These are phyloP conservation scores for Pluvialis apricaria DNA, from an alignment of 2,113 vertebrate species.

Conservation along the genomic window DNA sequence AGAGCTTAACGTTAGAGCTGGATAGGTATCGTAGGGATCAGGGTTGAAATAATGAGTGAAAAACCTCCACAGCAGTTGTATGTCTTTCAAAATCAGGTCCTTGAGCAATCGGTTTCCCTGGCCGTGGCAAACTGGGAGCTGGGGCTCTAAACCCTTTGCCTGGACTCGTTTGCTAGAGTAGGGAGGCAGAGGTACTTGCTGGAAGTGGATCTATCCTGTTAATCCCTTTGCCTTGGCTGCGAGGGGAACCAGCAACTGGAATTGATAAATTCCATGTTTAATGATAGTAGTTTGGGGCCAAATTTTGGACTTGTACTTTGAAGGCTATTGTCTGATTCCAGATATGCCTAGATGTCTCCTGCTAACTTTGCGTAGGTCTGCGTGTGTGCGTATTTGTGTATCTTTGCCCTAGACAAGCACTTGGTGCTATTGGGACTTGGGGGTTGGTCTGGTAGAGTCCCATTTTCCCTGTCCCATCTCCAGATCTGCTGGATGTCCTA, in stretches of 20 bases:
- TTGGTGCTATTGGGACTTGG: neutral
- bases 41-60: neutral
- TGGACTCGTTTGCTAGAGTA: neutral
- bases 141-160: neutral
- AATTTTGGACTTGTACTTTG: neutral
- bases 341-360: neutral
- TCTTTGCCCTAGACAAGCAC: neutral
- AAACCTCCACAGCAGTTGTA: neutral
- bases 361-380: neutral
- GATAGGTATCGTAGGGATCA: neutral
- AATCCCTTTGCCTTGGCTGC: neutral
- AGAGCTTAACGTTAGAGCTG: neutral
- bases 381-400: fast-evolving
- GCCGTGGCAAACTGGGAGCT: neutral
- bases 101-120: neutral
- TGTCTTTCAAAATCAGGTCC: neutral
- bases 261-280: neutral
- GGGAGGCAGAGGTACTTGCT: neutral
- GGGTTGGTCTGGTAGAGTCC: neutral
- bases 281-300: neutral
- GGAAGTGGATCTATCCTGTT: neutral
- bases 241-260: neutral
- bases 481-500: neutral
- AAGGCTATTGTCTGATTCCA: neutral
- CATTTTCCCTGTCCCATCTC: neutral